These are phyloP conservation scores for Glyphotaelius pellucidus DNA, from an alignment of 2,888 invertebrate genomes.

Conservation along the genomic window DNA sequence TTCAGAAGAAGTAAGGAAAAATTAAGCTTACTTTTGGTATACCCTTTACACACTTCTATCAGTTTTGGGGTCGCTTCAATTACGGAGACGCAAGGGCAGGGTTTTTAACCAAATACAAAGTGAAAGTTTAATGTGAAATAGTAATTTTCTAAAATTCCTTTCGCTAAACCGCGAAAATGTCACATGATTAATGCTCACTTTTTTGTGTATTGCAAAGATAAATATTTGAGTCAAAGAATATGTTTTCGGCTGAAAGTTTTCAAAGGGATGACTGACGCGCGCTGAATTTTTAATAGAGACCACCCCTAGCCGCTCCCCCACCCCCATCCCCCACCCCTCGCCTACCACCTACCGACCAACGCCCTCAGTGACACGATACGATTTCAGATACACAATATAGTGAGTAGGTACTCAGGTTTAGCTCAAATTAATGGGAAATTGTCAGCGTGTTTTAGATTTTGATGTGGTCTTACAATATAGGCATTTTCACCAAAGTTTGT, in stretches of 20 bases:
- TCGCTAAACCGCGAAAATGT: not conserved
- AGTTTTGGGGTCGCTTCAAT: no score
- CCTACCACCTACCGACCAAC: not conserved
- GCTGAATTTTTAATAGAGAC: conserved; percentile 34
- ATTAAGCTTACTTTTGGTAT: no score
- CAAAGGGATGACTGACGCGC: conserved; percentile 36
- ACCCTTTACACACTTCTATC: no score
- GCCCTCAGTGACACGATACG: not conserved
- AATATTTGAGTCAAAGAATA: conserved; percentile 35
- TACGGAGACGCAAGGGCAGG: not conserved
- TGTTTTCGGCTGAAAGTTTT: conserved; percentile 36
- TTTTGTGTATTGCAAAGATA: conserved; percentile 22
- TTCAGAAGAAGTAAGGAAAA: no score
- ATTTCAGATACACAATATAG: not conserved
- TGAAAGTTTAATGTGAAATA: not conserved
- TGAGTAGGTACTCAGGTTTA: not conserved
- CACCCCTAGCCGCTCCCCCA: not conserved
- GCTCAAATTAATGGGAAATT: not conserved
- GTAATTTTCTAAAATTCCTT: not conserved
- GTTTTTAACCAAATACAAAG: not conserved
- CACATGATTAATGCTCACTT: conserved; percentile 34
- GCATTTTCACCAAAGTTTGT: no score
- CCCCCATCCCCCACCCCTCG: not conserved
- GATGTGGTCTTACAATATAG: not conserved
- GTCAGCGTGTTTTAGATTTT: not conserved